These are phyloP conservation scores for Forbesichthys papilliferus DNA, from an alignment of 2,113 vertebrate genomes.

Conservation along the genomic window DNA sequence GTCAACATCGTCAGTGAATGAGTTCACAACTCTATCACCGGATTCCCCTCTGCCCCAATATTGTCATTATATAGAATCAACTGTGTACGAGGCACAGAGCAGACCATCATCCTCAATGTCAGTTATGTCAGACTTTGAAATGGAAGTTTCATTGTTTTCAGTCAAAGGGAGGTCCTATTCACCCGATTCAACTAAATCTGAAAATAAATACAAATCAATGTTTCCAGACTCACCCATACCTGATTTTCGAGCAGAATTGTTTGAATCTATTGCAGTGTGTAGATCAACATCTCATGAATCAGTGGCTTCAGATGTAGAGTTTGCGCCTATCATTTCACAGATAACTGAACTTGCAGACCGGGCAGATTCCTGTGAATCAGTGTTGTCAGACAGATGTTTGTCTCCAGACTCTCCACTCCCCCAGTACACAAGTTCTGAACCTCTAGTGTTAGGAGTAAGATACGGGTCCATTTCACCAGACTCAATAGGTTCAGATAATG, in stretches of 20 bases:
- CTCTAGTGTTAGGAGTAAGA: slow-evolving; percentile 14
- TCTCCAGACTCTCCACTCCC: slow-evolving; percentile 54
- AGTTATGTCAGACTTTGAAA: slow-evolving; percentile 41
- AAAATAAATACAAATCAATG: slow-evolving; percentile 34
- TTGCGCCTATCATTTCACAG: not conserved
- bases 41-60: slow-evolving; percentile 49
- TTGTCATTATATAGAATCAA: slow-evolving; percentile 13
- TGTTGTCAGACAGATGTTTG: slow-evolving; percentile 22
- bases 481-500: slow-evolving; percentile 46
- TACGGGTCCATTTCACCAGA: slow-evolving; percentile 50
- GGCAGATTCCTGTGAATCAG: slow-evolving; percentile 23
- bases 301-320: slow-evolving; percentile 4
- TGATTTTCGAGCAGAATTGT: slow-evolving; percentile 16
- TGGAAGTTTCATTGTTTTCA: slow-evolving; percentile 11
- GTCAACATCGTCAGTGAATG: slow-evolving; percentile 14
- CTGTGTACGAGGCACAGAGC: not conserved
- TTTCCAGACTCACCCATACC: slow-evolving; percentile 57
- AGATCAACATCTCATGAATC: slow-evolving; percentile 36
- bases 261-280: not conserved
- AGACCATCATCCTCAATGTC: slow-evolving; percentile 31
- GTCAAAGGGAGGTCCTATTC: slow-evolving; percentile 9
- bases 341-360: not conserved
- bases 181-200: slow-evolving; percentile 35
- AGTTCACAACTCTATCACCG: slow-evolving; percentile 24
- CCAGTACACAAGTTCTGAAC: slow-evolving; percentile 12